phyloP scores from a whole-genome alignment of 1,140 invertebrate species.

The Trachymyrmex cornetzi region DNA sequence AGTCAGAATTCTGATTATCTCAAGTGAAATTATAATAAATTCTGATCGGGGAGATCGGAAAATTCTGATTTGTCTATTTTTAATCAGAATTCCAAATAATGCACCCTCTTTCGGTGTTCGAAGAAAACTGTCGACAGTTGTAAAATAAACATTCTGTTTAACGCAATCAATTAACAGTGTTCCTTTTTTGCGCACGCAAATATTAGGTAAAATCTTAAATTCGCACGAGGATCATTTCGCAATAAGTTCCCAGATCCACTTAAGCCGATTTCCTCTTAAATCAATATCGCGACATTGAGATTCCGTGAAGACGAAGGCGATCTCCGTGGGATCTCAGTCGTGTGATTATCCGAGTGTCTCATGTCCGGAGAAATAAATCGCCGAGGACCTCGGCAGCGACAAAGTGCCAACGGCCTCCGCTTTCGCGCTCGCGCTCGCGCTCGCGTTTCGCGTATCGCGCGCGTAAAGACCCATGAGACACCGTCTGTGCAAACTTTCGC shows the following conservation, averaged over 20 bases:
- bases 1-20: too few relatives aligned
- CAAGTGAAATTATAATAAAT: too few relatives aligned
- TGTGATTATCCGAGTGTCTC: slow-evolving; percentile 31
- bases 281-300: slow-evolving; percentile 42
- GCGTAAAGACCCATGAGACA: slow-evolving; percentile 34
- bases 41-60: too few relatives aligned
- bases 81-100: too few relatives aligned
- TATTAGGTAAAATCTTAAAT: background rate
- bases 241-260: background rate
- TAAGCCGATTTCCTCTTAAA: background rate
- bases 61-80: too few relatives aligned
- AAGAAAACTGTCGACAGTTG: too few relatives aligned
- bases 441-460: slow-evolving; percentile 27
- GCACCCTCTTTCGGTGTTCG: too few relatives aligned
- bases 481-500: slow-evolving; percentile 47
- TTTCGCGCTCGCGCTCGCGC: slow-evolving; percentile 7
- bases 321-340: slow-evolving; percentile 34
- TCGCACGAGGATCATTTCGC: background rate
- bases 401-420: slow-evolving; percentile 23
- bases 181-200: background rate
- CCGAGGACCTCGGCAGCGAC: slow-evolving; percentile 27
- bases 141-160: too few relatives aligned
- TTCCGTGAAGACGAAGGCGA: slow-evolving; percentile 44
- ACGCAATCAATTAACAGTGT: background rate
- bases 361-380: slow-evolving; percentile 38